These are phyloP conservation scores for Morone chrysops DNA, from an alignment of 2,113 vertebrate genomes.

Conservation along the genomic window DNA sequence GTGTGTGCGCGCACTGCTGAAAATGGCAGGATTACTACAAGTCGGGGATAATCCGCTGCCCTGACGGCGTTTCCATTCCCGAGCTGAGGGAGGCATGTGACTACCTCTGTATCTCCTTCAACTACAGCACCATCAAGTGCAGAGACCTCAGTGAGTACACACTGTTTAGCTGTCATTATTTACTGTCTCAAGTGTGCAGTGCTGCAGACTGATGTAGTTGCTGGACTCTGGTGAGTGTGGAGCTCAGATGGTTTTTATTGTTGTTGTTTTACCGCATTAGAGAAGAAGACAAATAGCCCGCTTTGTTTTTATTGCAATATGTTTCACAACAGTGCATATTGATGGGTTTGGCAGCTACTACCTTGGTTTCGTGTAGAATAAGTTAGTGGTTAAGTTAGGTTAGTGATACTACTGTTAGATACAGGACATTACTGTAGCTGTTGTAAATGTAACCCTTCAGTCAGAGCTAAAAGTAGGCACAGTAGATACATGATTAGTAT, in stretches of 20 bases:
- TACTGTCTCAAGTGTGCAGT: not conserved
- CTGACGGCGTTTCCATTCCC: conserved; percentile 99
- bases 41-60: conserved; percentile 98
- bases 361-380: not conserved
- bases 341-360: too few relatives aligned
- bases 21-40: conserved; percentile 98
- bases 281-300: not conserved
- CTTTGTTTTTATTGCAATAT: not conserved
- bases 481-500: not conserved
- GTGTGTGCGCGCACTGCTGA: conserved; percentile 29
- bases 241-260: not conserved
- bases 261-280: not conserved
- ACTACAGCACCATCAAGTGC: conserved; percentile 99
- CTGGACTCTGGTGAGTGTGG: conserved; percentile 38
- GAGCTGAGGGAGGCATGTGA: conserved; percentile 98
- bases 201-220: conserved; percentile 20
- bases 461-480: not conserved
- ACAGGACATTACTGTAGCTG: not conserved
- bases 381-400: not conserved
- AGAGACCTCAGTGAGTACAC: conserved; percentile 98
- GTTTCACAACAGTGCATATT: not conserved
- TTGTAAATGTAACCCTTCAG: not conserved
- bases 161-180: not conserved
- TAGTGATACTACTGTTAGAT: not conserved
- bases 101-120: conserved; percentile 99